These are phyloP conservation scores for Aphodius granarius DNA, from an alignment of 2,888 invertebrate genomes.

Conservation along the genomic window DNA sequence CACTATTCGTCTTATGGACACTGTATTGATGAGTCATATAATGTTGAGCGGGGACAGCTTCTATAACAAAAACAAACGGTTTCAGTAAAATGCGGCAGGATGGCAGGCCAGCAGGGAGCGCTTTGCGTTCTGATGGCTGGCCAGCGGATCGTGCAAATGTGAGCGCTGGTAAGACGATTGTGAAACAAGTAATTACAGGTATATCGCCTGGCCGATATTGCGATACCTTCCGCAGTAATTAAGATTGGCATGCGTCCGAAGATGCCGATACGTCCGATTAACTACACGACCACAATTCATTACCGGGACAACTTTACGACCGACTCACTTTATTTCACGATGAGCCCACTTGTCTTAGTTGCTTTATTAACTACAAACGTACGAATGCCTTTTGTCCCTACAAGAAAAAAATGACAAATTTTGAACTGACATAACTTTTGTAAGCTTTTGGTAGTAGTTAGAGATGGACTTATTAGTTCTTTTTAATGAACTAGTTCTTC, in stretches of 20 bases:
- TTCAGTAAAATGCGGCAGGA: conserved; percentile 43
- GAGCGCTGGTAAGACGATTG: neutral
- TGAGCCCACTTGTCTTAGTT: neutral
- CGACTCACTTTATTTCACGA: neutral
- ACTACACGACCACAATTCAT: neutral
- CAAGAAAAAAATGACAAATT: too few relatives aligned
- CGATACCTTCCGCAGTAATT: neutral
- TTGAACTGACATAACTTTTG: too few relatives aligned
- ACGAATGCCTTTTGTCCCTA: neutral
- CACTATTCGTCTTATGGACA: conserved; percentile 25
- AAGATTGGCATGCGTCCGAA: neutral
- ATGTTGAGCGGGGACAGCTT: conserved; percentile 28
- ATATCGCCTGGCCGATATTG: neutral
- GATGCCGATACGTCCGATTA: neutral
- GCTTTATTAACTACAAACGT: neutral
- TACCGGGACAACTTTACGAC: neutral
- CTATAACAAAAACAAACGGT: conserved; percentile 27
- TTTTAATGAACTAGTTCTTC: too few relatives aligned
- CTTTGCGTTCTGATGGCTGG: neutral
- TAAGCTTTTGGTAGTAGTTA: too few relatives aligned
- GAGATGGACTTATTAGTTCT: too few relatives aligned
- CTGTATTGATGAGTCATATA: conserved; percentile 28
- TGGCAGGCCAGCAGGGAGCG: conserved; percentile 17
- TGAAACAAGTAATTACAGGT: neutral
- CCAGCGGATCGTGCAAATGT: neutral